Conservation (phyloP, 1,140 invertebrate genomes). For the Achroia grisella region DNA sequence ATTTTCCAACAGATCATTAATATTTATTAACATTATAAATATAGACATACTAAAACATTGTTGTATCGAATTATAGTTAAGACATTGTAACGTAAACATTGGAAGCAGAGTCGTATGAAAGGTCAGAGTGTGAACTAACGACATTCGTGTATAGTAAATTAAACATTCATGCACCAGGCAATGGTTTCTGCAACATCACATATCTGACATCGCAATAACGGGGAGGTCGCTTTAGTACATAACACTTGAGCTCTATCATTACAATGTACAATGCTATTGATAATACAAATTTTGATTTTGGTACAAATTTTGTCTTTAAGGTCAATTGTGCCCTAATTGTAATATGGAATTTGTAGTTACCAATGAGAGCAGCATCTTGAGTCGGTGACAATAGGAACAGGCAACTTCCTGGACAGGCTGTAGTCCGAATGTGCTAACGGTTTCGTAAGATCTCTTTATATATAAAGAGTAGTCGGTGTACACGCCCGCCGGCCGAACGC, state of each 20-base stretch:
- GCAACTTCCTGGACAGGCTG: constrained; percentile 57
- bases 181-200: constrained; percentile 32
- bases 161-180: constrained; percentile 32
- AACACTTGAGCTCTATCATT: neutral
- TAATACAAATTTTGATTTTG: neutral
- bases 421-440: constrained; percentile 61
- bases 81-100: constrained; percentile 1
- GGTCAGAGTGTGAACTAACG: constrained; percentile 9
- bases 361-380: constrained; percentile 43
- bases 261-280: neutral
- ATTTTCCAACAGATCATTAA: too few species aligned
- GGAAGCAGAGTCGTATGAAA: too few species aligned
- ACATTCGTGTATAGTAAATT: constrained; percentile 22
- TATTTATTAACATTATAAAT: too few species aligned
- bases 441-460: constrained; percentile 63
- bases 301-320: neutral
- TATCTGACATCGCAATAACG: constrained; percentile 24
- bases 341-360: constrained; percentile 35
- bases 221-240: constrained; percentile 13
- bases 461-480: constrained; percentile 46
- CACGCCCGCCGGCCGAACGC: constrained; percentile 28
- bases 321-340: neutral
- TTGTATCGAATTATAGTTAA: too few species aligned
- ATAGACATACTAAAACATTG: too few species aligned
- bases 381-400: constrained; percentile 36